Percentiles rank a stretch among this genome's conserved stretches.
Evolutionary conservation across 2,888 invertebrate species (phyloP).

Genomic region (Cheilosia vernalis): DNA sequence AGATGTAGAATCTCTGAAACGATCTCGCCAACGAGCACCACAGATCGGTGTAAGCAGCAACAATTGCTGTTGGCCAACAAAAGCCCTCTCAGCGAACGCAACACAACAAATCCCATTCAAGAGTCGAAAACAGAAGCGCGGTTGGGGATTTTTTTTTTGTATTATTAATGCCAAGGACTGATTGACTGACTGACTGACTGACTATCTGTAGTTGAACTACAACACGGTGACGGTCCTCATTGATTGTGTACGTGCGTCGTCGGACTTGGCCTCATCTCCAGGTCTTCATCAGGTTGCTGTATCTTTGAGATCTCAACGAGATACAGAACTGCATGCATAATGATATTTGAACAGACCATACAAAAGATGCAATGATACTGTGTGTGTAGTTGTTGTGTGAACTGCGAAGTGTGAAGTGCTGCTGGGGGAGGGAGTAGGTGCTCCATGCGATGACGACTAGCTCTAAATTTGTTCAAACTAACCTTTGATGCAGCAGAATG

Average conservation of each 20-base stretch:
- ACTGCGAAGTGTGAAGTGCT: too few species aligned
- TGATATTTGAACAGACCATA: slow-evolving; percentile 31
- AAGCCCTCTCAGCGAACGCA: slow-evolving; percentile 8
- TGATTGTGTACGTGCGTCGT: slow-evolving; percentile 37
- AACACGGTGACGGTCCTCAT: slow-evolving; percentile 45
- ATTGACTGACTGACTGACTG: slow-evolving; percentile 47
- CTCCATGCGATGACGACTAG: slow-evolving; percentile 12
- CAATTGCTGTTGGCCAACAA: slow-evolving; percentile 45
- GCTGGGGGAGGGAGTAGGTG: neutral
- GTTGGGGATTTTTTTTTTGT: slow-evolving; percentile 1
- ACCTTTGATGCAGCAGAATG: slow-evolving; percentile 7
- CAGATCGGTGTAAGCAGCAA: slow-evolving; percentile 20
- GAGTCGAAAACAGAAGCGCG: slow-evolving; percentile 48
- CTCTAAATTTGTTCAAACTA: slow-evolving; percentile 23
- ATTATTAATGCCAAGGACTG: slow-evolving; percentile 64
- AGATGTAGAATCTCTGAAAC: slow-evolving; percentile 44
- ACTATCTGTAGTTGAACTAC: slow-evolving; percentile 30
- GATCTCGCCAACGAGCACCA: slow-evolving; percentile 35
- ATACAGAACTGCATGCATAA: slow-evolving; percentile 30
- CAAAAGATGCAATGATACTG: slow-evolving; percentile 24
- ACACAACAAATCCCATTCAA: slow-evolving; percentile 50
- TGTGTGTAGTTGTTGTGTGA: neutral
- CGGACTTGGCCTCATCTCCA: slow-evolving; percentile 36
- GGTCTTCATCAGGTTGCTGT: slow-evolving; percentile 26
- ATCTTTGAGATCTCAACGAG: slow-evolving; percentile 50